Evolutionary conservation across 2,888 invertebrate genomes (phyloP).

Genomic region (Galerucella pusilla): DNA sequence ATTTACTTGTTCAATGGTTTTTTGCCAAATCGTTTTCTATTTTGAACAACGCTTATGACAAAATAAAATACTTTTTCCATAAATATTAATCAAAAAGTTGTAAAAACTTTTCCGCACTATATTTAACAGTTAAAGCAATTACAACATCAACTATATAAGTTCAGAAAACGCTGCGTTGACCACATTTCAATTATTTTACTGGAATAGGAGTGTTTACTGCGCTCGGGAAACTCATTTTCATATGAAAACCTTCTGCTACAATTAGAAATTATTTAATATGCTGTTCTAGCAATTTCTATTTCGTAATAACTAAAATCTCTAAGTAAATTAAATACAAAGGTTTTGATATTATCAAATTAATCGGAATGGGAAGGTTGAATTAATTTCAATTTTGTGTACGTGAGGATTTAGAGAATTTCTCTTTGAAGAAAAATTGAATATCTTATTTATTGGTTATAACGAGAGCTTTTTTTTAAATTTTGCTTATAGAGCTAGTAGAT

Average conservation of each 20-base stretch:
- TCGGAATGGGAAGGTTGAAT: no score
- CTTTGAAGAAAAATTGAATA: no score
- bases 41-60: no score
- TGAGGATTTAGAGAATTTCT: no score
- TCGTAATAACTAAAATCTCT: neutral
- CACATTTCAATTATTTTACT: neutral
- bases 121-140: neutral
- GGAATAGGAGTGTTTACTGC: neutral
- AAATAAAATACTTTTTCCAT: no score
- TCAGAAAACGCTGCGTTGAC: neutral
- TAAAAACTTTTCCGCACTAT: neutral
- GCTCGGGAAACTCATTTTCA: constrained; percentile 2
- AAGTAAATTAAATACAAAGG: no score
- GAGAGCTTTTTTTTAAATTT: neutral
- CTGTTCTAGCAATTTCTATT: neutral
- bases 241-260: neutral
- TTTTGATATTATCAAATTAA: no score
- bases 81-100: no score
- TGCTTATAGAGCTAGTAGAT: no score
- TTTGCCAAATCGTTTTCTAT: no score
- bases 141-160: neutral
- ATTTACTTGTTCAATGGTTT: no score
- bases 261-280: neutral
- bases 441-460: neutral
- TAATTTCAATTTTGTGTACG: no score